Evolutionary conservation across 1,140 invertebrate species (phyloP).

Genomic region (Lepidostoma basale): DNA sequence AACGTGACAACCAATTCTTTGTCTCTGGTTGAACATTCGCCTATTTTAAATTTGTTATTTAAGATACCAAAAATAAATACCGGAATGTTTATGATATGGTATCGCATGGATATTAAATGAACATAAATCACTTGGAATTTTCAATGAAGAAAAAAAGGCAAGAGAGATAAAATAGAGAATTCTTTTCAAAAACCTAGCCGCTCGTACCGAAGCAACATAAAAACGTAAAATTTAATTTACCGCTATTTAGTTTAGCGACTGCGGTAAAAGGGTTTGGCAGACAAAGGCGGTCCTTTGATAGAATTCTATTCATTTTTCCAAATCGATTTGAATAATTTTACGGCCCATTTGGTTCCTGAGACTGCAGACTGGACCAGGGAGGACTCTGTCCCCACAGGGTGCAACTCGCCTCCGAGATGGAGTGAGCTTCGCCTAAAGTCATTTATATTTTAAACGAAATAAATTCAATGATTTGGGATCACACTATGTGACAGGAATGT

Average conservation of each 20-base stretch:
- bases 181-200: not conserved
- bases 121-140: conserved; percentile 7
- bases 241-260: conserved; percentile 15
- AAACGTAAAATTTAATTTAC: not conserved
- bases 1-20: too few relatives aligned
- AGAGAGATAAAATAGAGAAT: not conserved
- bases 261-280: conserved; percentile 15
- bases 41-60: too few relatives aligned
- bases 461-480: too few relatives aligned
- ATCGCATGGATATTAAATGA: conserved; percentile 5
- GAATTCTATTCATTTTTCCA: conserved; percentile 4
- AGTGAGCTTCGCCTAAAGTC: too few relatives aligned
- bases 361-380: not conserved
- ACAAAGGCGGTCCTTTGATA: conserved; percentile 10
- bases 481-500: too few relatives aligned
- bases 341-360: not conserved
- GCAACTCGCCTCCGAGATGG: too few relatives aligned
- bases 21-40: too few relatives aligned
- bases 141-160: not conserved
- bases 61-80: too few relatives aligned
- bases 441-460: too few relatives aligned
- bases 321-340: conserved; percentile 26
- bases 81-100: too few relatives aligned
- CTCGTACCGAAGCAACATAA: not conserved
- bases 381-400: too few relatives aligned